A percentile compares a stretch with the other conserved stretches of the same genome.
Evolutionary conservation across 1,140 invertebrate species (phyloP).

Genomic region (Drosophila carrolli): DNA sequence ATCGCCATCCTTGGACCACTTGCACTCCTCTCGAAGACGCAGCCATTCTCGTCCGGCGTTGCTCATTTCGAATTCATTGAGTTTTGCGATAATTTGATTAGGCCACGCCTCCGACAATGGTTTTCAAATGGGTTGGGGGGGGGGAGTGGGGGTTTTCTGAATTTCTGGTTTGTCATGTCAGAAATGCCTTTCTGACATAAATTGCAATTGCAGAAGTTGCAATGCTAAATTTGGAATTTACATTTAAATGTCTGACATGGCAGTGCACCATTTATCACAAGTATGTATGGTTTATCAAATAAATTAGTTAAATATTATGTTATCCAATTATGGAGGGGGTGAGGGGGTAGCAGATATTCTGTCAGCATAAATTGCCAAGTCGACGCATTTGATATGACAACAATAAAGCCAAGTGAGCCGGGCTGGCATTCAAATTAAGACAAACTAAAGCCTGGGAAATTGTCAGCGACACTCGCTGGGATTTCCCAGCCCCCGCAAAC

Average conservation of each 20-base stretch:
- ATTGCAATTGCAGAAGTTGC: slow-evolving; percentile 45
- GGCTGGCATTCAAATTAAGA: slow-evolving; percentile 67
- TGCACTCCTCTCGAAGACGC: slow-evolving; percentile 22
- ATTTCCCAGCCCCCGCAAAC: neutral
- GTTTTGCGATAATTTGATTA: slow-evolving; percentile 68
- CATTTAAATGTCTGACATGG: slow-evolving; percentile 66
- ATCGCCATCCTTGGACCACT: slow-evolving; percentile 12
- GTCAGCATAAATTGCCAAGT: slow-evolving; percentile 75
- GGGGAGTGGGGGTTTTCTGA: neutral
- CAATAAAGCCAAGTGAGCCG: slow-evolving; percentile 57
- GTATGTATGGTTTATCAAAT: slow-evolving; percentile 60
- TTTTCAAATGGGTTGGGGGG: neutral
- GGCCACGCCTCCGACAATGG: slow-evolving; percentile 38
- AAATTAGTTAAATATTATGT: slow-evolving; percentile 82
- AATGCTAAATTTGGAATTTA: slow-evolving; percentile 41
- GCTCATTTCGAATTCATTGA: slow-evolving; percentile 64
- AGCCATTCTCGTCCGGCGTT: slow-evolving; percentile 28
- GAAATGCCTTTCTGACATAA: slow-evolving; percentile 61
- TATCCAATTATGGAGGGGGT: slow-evolving; percentile 60
- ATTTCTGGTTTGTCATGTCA: slow-evolving; percentile 20
- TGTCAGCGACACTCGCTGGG: slow-evolving; percentile 57
- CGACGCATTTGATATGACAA: slow-evolving; percentile 69
- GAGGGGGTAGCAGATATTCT: slow-evolving; percentile 27
- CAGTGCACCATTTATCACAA: slow-evolving; percentile 59
- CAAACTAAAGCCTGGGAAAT: slow-evolving; percentile 59